Evolutionary conservation across 2,888 invertebrate species (phyloP).

Genomic region (Icerya purchasi): DNA sequence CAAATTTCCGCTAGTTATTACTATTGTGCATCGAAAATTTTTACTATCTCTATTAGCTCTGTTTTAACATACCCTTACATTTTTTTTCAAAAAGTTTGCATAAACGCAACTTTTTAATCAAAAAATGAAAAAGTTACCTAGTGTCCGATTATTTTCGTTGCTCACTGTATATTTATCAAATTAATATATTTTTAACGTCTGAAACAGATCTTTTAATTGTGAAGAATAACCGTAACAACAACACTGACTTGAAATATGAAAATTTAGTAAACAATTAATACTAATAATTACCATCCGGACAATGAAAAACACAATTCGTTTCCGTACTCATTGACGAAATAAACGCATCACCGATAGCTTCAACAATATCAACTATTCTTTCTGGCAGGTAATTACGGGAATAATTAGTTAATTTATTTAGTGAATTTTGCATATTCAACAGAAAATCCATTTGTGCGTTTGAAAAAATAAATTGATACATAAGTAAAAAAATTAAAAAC

Average conservation of each 20-base stretch:
- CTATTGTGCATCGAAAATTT: too few relatives aligned
- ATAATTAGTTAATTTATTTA: background rate
- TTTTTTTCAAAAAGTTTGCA: too few relatives aligned
- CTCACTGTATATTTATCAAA: too few relatives aligned
- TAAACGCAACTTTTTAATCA: too few relatives aligned
- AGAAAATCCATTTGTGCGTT: background rate
- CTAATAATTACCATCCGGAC: background rate
- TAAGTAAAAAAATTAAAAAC: background rate
- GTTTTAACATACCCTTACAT: too few relatives aligned
- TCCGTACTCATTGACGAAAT: background rate
- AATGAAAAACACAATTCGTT: background rate
- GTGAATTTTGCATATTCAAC: background rate
- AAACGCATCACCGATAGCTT: background rate
- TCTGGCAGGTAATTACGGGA: background rate
- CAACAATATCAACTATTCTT: background rate
- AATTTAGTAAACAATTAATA: background rate
- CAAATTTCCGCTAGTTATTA: too few relatives aligned
- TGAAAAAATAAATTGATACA: background rate
- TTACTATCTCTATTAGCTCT: too few relatives aligned
- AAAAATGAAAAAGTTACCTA: too few relatives aligned
- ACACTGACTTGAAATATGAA: background rate
- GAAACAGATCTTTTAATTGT: too few relatives aligned
- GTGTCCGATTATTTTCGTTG: too few relatives aligned
- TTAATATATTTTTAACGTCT: too few relatives aligned
- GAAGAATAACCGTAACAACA: too few relatives aligned